These are phyloP conservation scores for Orthonyx spaldingii DNA, from an alignment of 2,113 vertebrate genomes.

Conservation along the genomic window DNA sequence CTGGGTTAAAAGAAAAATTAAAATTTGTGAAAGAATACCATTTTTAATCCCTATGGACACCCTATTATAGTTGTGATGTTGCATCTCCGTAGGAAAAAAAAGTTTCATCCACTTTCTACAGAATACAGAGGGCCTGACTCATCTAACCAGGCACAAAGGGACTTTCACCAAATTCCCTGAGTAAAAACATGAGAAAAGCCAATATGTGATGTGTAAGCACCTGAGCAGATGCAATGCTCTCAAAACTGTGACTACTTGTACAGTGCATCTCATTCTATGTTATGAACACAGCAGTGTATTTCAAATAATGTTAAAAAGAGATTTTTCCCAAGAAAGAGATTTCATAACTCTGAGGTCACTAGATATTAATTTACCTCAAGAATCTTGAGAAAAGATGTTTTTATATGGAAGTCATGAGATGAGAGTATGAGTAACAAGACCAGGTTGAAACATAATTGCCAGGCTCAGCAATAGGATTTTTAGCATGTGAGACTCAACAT, in stretches of 20 bases:
- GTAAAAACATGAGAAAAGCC: not conserved
- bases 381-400: not conserved
- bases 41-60: not conserved
- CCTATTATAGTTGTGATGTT: not conserved
- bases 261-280: not conserved
- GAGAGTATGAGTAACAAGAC: not conserved
- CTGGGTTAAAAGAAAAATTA: not conserved
- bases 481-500: not conserved
- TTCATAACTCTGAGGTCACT: not conserved
- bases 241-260: not conserved
- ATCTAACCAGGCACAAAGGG: not conserved
- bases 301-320: not conserved
- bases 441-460: not conserved
- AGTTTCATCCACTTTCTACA: not conserved
- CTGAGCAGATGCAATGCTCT: not conserved
- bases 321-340: not conserved
- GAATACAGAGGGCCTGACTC: not conserved
- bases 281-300: not conserved
- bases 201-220: not conserved
- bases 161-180: not conserved
- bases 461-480: not conserved
- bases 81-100: not conserved
- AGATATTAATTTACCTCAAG: not conserved
- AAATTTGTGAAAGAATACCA: not conserved
- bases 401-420: not conserved